Evolutionary conservation across 2,113 vertebrate genomes (phyloP).

Genomic region (Gnathonemus echidnorhynchus): DNA sequence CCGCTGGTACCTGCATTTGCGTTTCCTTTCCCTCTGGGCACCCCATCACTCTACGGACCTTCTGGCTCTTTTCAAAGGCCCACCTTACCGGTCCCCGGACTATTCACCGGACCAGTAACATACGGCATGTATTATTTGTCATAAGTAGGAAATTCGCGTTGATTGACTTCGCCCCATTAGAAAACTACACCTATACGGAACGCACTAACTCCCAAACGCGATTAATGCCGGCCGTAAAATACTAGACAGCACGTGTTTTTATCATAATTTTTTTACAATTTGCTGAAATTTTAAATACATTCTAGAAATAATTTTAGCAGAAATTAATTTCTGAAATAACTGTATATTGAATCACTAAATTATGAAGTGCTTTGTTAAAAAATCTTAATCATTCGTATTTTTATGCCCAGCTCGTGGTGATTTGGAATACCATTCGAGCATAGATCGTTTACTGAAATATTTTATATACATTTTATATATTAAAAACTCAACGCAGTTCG

Average conservation of each 20-base stretch:
- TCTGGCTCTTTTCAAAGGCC: constrained; percentile 42
- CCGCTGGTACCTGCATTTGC: constrained; percentile 53
- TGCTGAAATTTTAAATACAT: background rate
- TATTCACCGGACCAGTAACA: constrained; percentile 50
- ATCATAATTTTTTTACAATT: background rate
- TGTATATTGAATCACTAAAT: constrained; percentile 1
- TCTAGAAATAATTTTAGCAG: background rate
- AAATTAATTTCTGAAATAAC: background rate
- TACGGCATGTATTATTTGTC: constrained; percentile 59
- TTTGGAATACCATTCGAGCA: background rate
- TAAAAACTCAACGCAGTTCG: background rate
- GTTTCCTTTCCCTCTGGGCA: constrained; percentile 47
- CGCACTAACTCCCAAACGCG: background rate
- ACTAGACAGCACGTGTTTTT: background rate
- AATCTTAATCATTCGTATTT: background rate
- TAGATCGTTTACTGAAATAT: background rate
- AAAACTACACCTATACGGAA: background rate
- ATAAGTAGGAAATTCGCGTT: constrained; percentile 40
- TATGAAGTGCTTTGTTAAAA: background rate
- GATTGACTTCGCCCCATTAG: background rate
- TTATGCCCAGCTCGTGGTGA: background rate
- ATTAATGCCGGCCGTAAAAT: background rate
- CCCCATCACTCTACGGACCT: constrained; percentile 38
- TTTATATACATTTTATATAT: background rate
- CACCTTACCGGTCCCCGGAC: constrained; percentile 42